Evolutionary conservation across 1,140 invertebrate genomes (phyloP), one percentile per base, ranked within the genome.

Genomic region (Musca domestica): DNA sequence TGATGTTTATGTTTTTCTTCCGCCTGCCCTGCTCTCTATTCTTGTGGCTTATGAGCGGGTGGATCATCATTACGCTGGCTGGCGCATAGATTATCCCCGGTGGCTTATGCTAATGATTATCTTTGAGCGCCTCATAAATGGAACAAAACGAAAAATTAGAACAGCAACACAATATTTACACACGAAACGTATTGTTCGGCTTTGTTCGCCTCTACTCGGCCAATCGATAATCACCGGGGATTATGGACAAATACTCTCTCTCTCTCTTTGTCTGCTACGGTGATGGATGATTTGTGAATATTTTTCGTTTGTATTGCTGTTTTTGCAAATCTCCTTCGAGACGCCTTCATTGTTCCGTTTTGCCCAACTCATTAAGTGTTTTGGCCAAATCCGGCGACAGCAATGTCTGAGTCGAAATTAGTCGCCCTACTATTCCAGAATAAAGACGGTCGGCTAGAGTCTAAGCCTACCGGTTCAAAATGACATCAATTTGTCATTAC

Each of bases 401-500:
- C 34, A 41, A 41, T 41, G 34, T 41, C 34, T 41, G 34, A 41
- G 34, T 12, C 34, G 34, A 7, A 10, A 41, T 41, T 41, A 41
- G 34, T 41, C 34, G 34, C 2, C 34, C 34, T 41, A 41, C 34
- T 41, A 41, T 41, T 41, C 34, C 10, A 41, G 34, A 41, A 41
- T 41, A 41, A 12, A 41, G 34, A 41, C 34, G 10, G n/a, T 41
- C 4, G 34, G 34, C 2, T 30, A 41, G 6, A 41, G 2, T 5
- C 12, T 41, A 41, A 41, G 34, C 34, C 34, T 41, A n/a, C n/a
- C n/a, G 34, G 34, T 41, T 41, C 22, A 27, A 56, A 56, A 30
- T 51, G 64, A 66, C 64, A 66, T 66, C 64, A 66, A 66, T 66
- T 66, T 66, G 64, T 66, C 47, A 17, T 15, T 30, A 66, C 64